phyloP scores from a whole-genome alignment of 2,888 invertebrate species.

The Morinoia aosen region DNA sequence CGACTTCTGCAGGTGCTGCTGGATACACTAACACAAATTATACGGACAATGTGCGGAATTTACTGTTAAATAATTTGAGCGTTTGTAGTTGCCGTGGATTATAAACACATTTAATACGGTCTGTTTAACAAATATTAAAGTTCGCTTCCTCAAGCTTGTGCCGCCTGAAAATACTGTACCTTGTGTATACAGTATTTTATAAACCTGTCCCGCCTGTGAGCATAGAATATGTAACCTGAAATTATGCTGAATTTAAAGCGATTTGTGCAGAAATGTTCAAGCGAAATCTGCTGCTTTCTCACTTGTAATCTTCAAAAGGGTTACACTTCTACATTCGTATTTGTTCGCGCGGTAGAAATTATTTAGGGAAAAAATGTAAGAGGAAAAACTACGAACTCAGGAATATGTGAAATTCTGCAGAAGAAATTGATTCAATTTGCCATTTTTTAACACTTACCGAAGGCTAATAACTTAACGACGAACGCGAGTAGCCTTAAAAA shows the following conservation, averaged over 20 bases:
- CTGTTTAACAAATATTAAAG: no score
- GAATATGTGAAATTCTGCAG: not conserved
- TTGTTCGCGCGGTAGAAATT: not conserved
- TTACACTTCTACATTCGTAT: not conserved
- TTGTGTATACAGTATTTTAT: not conserved
- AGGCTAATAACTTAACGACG: not conserved
- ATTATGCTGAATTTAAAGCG: not conserved
- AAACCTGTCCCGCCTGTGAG: not conserved
- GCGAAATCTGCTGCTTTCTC: not conserved
- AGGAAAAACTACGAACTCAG: not conserved
- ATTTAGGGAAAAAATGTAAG: not conserved
- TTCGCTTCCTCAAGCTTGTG: no score
- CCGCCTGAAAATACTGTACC: no score
- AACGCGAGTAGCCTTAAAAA: not conserved
- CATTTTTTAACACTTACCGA: not conserved
- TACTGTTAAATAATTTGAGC: not conserved
- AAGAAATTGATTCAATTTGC: not conserved
- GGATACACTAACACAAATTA: not conserved
- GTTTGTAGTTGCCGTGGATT: not conserved
- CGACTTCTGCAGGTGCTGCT: not conserved
- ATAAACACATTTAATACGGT: no score
- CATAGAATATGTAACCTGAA: not conserved
- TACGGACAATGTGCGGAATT: not conserved
- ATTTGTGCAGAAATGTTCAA: not conserved
- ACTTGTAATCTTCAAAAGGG: not conserved